A percentile compares a stretch with the other conserved stretches of the same genome.
These are phyloP conservation scores for Oscheius onirici DNA, from an alignment of 2,888 invertebrate species.

Conservation along the genomic window DNA sequence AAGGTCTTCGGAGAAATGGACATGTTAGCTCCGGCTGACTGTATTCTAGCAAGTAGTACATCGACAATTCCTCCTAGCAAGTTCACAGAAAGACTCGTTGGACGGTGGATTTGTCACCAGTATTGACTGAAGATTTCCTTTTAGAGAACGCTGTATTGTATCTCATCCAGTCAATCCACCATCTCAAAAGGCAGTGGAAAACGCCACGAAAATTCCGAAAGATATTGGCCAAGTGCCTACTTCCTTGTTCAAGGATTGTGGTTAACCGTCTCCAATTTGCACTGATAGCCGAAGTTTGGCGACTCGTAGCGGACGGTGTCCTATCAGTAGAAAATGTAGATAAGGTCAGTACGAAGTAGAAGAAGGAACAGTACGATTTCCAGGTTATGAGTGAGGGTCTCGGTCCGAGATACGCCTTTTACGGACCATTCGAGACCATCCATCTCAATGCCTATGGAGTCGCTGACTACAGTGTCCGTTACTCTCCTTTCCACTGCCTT, in stretches of 20 bases:
- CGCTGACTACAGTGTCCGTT: constrained; percentile 49
- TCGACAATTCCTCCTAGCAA: constrained; percentile 89
- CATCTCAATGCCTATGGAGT: constrained; percentile 83
- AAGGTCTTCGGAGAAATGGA: constrained; percentile 83
- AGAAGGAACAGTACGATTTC: not conserved
- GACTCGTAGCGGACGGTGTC: constrained; percentile 85
- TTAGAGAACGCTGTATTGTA: constrained; percentile 71
- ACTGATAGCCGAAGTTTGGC: constrained; percentile 90
- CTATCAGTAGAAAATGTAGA: constrained; percentile 88
- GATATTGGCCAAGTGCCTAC: constrained; percentile 92
- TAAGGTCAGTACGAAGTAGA: constrained; percentile 76
- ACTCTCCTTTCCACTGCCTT: constrained; percentile 38
- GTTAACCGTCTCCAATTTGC: constrained; percentile 95
- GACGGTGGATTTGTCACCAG: too few relatives aligned
- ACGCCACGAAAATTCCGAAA: constrained; percentile 82
- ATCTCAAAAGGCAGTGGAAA: constrained; percentile 80
- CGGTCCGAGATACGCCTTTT: constrained; percentile 92
- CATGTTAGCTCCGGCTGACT: constrained; percentile 36
- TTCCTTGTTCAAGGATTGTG: constrained; percentile 85
- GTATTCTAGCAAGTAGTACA: constrained; percentile 87
- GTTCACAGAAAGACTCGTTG: constrained; percentile 82
- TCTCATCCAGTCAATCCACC: constrained; percentile 83
- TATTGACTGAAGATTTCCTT: too few relatives aligned
- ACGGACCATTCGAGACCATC: constrained; percentile 91
- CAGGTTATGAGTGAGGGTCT: constrained; percentile 73